phyloP scores from a whole-genome alignment of 2,113 vertebrate genomes.

The Haemorhous mexicanus region DNA sequence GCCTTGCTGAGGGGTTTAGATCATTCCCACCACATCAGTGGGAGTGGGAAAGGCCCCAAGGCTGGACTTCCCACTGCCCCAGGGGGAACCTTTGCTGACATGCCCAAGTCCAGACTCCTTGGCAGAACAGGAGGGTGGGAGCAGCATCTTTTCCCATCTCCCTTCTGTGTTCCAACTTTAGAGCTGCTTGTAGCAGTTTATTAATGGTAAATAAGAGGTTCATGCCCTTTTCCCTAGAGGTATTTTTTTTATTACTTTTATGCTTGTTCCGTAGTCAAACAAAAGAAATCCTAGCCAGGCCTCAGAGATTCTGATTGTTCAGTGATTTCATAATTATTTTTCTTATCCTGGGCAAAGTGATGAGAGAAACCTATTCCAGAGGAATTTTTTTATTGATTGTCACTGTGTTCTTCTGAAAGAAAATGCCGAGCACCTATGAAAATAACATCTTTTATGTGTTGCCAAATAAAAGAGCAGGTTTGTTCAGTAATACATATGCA shows the following conservation, averaged over 20 bases:
- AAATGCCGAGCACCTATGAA: not conserved
- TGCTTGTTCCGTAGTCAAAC: not conserved
- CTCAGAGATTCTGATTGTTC: not conserved
- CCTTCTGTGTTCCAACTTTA: not conserved
- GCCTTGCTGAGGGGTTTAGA: fast-evolving
- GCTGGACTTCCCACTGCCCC: not conserved
- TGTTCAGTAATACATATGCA: not conserved
- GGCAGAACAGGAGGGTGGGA: not conserved
- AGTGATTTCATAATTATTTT: constrained; percentile 4
- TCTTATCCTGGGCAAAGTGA: not conserved
- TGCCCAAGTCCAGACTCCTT: not conserved
- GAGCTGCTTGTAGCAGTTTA: not conserved
- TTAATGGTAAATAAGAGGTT: not conserved
- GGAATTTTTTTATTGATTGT: not conserved
- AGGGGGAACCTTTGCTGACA: not conserved
- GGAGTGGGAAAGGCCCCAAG: not conserved
- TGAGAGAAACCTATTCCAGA: not conserved
- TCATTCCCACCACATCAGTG: not conserved
- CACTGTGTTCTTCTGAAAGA: not conserved
- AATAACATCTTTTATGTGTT: not conserved
- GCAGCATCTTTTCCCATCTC: not conserved
- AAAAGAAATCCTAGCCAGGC: not conserved
- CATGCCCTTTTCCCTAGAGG: not conserved
- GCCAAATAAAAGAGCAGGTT: not conserved
- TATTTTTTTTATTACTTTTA: not conserved